Percentiles rank a stretch among this genome's conserved stretches.
Conservation (phyloP, 2,113 vertebrate genomes). For the Esox niger region DNA sequence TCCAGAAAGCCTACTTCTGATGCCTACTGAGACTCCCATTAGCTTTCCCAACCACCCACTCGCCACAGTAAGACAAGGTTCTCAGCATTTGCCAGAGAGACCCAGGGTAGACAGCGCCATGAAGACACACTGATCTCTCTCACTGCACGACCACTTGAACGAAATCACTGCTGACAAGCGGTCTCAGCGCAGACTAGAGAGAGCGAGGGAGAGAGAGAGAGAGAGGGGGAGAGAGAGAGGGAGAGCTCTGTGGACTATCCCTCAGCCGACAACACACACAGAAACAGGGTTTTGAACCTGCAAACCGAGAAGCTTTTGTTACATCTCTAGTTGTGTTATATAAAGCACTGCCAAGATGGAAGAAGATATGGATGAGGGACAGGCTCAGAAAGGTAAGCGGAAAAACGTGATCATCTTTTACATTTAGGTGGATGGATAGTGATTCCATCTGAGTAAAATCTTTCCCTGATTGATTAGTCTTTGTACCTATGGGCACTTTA, state of each 20-base stretch:
- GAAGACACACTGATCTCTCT: conserved; percentile 87
- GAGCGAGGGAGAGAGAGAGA: conserved; percentile 68
- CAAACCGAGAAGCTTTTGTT: conserved; percentile 15
- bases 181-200: conserved; percentile 77
- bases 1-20: conserved; percentile 33
- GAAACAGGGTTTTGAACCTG: conserved; percentile 31
- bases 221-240: conserved; percentile 70
- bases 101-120: conserved; percentile 84
- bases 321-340: conserved; percentile 52
- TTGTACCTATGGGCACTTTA: conserved; percentile 7
- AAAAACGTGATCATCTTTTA: conserved; percentile 11
- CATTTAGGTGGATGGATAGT: background rate
- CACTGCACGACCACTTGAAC: conserved; percentile 87
- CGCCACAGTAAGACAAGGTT: conserved; percentile 70
- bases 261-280: conserved; percentile 2
- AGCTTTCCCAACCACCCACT: conserved; percentile 45
- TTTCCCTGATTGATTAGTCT: conserved; percentile 27
- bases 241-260: conserved; percentile 67
- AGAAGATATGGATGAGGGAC: conserved; percentile 98
- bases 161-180: conserved; percentile 90
- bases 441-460: conserved; percentile 13
- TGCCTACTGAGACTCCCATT: conserved; percentile 37
- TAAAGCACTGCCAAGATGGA: conserved; percentile 85
- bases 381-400: conserved; percentile 95
- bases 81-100: conserved; percentile 82